Evolutionary conservation across 2,113 vertebrate genomes (phyloP), one percentile per base, ranked within the genome.

Genomic region (Cavia porcellus): DNA sequence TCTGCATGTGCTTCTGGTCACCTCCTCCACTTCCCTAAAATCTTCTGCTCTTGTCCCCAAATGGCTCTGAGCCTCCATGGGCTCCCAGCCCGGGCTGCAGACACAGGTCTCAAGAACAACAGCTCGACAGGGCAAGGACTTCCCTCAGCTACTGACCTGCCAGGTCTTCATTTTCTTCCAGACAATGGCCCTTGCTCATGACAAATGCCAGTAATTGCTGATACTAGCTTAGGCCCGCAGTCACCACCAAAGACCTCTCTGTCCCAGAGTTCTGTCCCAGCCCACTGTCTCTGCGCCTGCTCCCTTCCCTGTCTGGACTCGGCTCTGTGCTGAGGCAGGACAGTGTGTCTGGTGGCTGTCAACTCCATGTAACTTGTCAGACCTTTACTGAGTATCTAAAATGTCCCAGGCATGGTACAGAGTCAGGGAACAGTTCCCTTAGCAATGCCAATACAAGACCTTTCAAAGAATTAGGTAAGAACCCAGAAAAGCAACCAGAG

Each of bases 11-110:
- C 81, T 52, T 9, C 84, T 62, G 50, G 38, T 57, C 38, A 38
- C 80, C 74, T 93, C 72, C 93, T 38, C 47, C 84, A 38, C 50
- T 93, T n/a, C 14, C 19, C 89, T 74, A 45, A 86, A 90, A 86
- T 70, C 45, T 74, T 5, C 50, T 3, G 4, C 30, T 86, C 90
- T 19, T 24, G 28, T 55, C 13, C 61, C 14, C 45, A 17, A 80
- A 50, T 0, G 3, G 50, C 82, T 42, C 89, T 30, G 55, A 75
- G 22, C 30, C 62, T 85, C 88, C 70, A 14, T 1, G 3, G 50
- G 14, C 42, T 74, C 81, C 88, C 57, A 19, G 12, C 5, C 28
- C 5, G 6, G 85, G 25, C 1, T 38, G 50, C 22, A 50, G 45
- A 84, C 32, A 1, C 0, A 0, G 42, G 28, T 32, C 45, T 61